Percentiles rank a stretch among this genome's conserved stretches.
Evolutionary conservation across 2,113 vertebrate species (phyloP).

Genomic region (Lonchura striata): DNA sequence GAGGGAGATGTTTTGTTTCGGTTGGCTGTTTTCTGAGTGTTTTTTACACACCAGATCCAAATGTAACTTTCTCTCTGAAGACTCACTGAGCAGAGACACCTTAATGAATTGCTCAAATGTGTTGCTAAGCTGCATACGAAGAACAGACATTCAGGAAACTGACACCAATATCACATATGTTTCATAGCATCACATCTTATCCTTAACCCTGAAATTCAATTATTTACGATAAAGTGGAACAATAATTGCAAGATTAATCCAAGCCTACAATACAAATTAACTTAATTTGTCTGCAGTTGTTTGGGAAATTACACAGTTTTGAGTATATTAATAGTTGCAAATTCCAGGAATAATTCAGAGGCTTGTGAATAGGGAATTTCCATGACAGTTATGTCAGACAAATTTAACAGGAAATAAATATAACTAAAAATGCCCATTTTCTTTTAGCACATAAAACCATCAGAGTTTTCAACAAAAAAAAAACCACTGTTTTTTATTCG

Average conservation of each 20-base stretch:
- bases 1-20: slow-evolving; percentile 22
- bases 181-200: slow-evolving; percentile 57
- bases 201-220: slow-evolving; percentile 63
- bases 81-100: slow-evolving; percentile 51
- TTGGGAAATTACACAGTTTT: slow-evolving; percentile 50
- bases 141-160: slow-evolving; percentile 53
- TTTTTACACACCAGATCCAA: not conserved
- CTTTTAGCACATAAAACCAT: not conserved
- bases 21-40: slow-evolving; percentile 36
- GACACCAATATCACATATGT: slow-evolving; percentile 47
- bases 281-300: slow-evolving; percentile 30
- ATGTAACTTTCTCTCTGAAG: not conserved
- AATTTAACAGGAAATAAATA: slow-evolving; percentile 12
- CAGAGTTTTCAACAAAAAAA: not conserved
- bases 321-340: slow-evolving; percentile 22
- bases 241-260: slow-evolving; percentile 60
- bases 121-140: slow-evolving; percentile 53
- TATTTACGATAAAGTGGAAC: slow-evolving; percentile 62
- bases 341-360: slow-evolving; percentile 33
- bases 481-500: not conserved
- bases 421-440: not conserved
- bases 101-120: slow-evolving; percentile 63
- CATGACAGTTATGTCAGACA: not conserved
- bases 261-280: slow-evolving; percentile 29
- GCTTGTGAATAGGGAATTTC: slow-evolving; percentile 16